phyloP scores from a whole-genome alignment of 2,113 vertebrate species.

The Orcinus orca region DNA sequence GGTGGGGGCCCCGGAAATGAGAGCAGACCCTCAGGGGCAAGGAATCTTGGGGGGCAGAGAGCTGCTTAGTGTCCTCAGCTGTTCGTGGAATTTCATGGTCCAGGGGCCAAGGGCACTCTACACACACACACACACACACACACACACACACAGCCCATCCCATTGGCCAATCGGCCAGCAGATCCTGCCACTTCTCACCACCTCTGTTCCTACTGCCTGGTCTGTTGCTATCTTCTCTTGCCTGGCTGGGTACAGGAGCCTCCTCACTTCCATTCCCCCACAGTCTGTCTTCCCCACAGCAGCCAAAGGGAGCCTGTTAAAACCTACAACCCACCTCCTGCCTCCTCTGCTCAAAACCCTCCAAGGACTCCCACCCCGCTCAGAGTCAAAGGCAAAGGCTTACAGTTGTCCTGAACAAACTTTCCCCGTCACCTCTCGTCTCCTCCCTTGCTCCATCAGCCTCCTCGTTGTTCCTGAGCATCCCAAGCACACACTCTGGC shows the following conservation, averaged over 20 bases:
- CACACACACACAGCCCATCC: background rate
- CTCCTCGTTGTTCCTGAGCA: background rate
- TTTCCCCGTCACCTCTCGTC: no score
- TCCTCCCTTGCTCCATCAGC: no score
- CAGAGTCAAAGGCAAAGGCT: background rate
- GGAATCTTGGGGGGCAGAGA: background rate
- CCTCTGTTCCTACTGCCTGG: background rate
- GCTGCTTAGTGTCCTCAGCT: background rate
- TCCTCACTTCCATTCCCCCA: background rate
- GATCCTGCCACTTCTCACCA: background rate
- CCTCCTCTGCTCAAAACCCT: background rate
- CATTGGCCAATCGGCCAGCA: background rate
- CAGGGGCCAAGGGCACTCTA: background rate
- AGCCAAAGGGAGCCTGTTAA: background rate
- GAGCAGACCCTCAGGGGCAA: background rate
- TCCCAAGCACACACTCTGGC: background rate
- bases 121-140: background rate
- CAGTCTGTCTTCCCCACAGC: background rate
- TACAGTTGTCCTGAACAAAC: background rate
- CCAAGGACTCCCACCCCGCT: background rate
- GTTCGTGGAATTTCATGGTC: background rate
- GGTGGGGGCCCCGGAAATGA: background rate
- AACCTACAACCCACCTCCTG: background rate
- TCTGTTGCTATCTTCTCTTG: background rate
- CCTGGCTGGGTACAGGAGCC: background rate